These are phyloP conservation scores for Regulus satrapa DNA, from an alignment of 2,113 vertebrate species.

Conservation along the genomic window DNA sequence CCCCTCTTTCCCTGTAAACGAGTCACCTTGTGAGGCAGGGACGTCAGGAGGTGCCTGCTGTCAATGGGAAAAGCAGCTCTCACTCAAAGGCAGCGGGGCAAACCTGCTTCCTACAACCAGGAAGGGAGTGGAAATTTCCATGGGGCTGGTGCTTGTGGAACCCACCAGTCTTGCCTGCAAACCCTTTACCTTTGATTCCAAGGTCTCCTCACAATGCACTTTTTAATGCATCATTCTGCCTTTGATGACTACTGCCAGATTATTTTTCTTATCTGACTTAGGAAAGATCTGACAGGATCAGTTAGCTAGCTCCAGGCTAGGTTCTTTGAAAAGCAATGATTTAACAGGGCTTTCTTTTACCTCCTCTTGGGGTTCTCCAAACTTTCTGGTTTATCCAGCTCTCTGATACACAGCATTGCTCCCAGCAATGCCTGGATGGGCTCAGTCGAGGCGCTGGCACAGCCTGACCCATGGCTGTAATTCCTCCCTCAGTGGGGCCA, in stretches of 20 bases:
- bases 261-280: slow-evolving; percentile 50
- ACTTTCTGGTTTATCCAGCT: slow-evolving; percentile 25
- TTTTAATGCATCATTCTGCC: not conserved
- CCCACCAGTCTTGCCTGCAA: not conserved
- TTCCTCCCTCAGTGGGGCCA: not conserved
- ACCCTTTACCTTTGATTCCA: slow-evolving; percentile 28
- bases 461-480: not conserved
- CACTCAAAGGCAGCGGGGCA: not conserved
- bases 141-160: not conserved
- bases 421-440: not conserved
- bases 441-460: not conserved
- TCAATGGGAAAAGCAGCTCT: not conserved
- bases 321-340: slow-evolving; percentile 61
- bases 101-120: not conserved
- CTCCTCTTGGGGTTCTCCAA: slow-evolving; percentile 9
- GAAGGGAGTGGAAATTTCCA: slow-evolving; percentile 31
- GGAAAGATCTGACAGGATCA: slow-evolving; percentile 52
- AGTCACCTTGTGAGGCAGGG: not conserved
- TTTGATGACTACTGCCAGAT: slow-evolving; percentile 56
- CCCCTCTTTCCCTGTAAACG: not conserved
- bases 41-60: not conserved
- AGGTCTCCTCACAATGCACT: slow-evolving; percentile 5
- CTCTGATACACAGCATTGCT: not conserved
- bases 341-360: slow-evolving; percentile 42
- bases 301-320: slow-evolving; percentile 38